A percentile compares a stretch with the other conserved stretches of the same genome.
phyloP scores from a whole-genome alignment of 2,888 invertebrate species.

The Beris morrisii region DNA sequence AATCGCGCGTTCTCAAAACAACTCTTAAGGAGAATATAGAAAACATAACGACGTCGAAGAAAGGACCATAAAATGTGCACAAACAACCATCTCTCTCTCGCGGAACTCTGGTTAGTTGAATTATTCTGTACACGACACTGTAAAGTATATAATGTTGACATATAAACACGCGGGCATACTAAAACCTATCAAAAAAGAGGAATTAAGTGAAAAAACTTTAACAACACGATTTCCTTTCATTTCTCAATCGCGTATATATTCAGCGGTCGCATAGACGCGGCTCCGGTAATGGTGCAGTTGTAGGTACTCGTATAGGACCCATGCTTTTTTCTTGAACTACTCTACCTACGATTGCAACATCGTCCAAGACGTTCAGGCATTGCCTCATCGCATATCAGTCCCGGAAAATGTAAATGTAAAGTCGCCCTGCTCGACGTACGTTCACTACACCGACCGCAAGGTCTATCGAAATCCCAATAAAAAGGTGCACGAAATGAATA shows the following conservation, averaged over 20 bases:
- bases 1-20: too few relatives aligned
- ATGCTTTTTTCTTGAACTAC: too few relatives aligned
- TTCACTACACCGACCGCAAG: constrained; percentile 10
- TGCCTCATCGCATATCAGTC: constrained; percentile 3
- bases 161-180: constrained; percentile 29
- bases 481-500: constrained; percentile 32
- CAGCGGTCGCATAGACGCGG: too few relatives aligned
- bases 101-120: constrained; percentile 22
- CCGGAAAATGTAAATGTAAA: constrained; percentile 25
- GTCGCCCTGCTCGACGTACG: constrained; percentile 13
- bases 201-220: constrained; percentile 38
- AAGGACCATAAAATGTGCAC: constrained; percentile 30
- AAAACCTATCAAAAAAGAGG: constrained; percentile 36
- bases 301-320: too few relatives aligned
- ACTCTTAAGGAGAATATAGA: too few relatives aligned
- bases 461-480: constrained; percentile 17
- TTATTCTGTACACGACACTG: constrained; percentile 32
- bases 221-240: constrained; percentile 38
- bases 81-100: constrained; percentile 15
- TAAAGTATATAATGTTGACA: constrained; percentile 32
- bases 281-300: too few relatives aligned
- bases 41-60: constrained; percentile 15
- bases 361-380: too few relatives aligned
- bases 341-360: too few relatives aligned
- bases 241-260: constrained; percentile 32